phyloP scores from a whole-genome alignment of 2,797 vertebrate genomes.

The Pogonophryne albipinna region DNA sequence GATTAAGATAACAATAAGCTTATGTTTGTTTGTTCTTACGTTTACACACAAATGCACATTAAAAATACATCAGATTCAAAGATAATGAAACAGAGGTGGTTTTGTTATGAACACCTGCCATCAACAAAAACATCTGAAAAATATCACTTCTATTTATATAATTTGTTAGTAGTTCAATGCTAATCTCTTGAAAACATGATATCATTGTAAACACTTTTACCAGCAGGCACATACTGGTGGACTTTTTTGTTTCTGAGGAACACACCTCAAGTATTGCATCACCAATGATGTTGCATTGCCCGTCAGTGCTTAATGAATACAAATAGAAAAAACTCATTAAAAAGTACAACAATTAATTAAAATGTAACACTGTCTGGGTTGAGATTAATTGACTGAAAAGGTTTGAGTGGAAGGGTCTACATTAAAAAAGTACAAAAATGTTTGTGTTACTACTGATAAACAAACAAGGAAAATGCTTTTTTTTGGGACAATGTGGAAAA shows the following conservation, averaged over 20 bases:
- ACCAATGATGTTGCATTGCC: not conserved
- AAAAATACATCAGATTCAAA: constrained; percentile 19
- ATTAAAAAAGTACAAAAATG: constrained; percentile 6
- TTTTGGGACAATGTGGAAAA: not conserved
- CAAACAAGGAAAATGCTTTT: not conserved
- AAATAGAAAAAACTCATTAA: constrained; percentile 14
- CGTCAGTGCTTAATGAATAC: constrained; percentile 7
- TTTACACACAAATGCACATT: not conserved
- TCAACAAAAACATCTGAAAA: constrained; percentile 44
- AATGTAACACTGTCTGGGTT: not conserved
- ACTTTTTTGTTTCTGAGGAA: constrained; percentile 4
- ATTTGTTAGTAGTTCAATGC: not conserved
- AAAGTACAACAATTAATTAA: constrained; percentile 8
- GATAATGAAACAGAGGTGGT: constrained; percentile 1
- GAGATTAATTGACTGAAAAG: not conserved
- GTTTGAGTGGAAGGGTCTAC: not conserved
- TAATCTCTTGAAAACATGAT: constrained; percentile 17
- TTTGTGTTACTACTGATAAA: not conserved
- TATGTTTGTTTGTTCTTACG: not conserved
- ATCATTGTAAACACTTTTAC: constrained; percentile 3
- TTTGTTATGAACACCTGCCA: constrained; percentile 35
- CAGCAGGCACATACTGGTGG: not conserved
- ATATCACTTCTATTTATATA: not conserved
- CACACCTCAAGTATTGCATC: constrained; percentile 9
- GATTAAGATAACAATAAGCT: not conserved